A percentile compares a stretch with the other conserved stretches of the same genome.
Evolutionary conservation across 2,888 invertebrate genomes (phyloP).

Genomic region (Drosophila picticornis): DNA sequence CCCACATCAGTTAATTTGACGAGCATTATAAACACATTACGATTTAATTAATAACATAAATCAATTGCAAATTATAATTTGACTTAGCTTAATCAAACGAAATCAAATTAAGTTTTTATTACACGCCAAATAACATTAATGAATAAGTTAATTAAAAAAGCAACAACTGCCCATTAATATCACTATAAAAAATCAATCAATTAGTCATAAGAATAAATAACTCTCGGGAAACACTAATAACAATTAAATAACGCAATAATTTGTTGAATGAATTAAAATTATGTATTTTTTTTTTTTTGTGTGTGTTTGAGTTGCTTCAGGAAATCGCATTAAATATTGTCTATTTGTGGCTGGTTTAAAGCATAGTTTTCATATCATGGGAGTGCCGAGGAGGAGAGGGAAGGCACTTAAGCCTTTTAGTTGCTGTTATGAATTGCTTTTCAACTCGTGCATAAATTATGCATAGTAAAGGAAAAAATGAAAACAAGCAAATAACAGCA

Average conservation of each 20-base stretch:
- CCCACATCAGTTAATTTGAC: background rate
- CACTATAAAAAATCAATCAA: background rate
- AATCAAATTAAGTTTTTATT: background rate
- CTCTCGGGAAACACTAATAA: constrained; percentile 1
- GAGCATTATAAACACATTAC: background rate
- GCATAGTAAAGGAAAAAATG: constrained; percentile 32
- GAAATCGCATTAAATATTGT: constrained; percentile 2
- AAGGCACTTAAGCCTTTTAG: constrained; percentile 41
- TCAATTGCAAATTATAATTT: background rate
- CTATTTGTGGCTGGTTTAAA: background rate
- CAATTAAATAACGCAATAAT: background rate
- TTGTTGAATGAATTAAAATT: background rate
- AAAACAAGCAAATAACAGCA: constrained; percentile 8
- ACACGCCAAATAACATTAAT: background rate
- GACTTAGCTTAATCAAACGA: background rate
- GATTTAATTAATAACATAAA: background rate
- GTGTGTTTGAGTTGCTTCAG: background rate
- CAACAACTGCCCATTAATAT: background rate
- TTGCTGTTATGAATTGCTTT: constrained; percentile 45
- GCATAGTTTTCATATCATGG: background rate
- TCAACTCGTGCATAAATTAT: constrained; percentile 68
- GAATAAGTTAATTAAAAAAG: background rate
- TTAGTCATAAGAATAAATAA: constrained; percentile 6
- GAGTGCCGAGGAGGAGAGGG: background rate
- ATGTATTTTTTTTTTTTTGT: background rate